These are phyloP conservation scores for Neuroscelio doddi DNA, from an alignment of 2,888 invertebrate species.

Conservation along the genomic window DNA sequence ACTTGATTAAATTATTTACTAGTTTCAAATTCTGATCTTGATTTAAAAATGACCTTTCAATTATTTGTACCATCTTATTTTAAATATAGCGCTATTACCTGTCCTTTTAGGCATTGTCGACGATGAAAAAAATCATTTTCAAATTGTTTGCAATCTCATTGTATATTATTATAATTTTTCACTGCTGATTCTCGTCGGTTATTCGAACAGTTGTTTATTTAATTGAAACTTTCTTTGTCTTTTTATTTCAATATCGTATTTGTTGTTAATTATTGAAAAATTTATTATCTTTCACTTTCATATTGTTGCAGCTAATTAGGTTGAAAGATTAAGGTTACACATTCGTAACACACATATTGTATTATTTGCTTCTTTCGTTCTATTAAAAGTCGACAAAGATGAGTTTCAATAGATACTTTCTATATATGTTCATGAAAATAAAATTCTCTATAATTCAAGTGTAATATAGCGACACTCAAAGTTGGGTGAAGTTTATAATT, in stretches of 20 bases:
- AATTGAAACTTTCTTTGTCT: conserved; percentile 1
- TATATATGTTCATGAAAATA: conserved; percentile 5
- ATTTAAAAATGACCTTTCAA: conserved; percentile 14
- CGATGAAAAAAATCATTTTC: conserved; percentile 10
- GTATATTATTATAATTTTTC: conserved; percentile 18
- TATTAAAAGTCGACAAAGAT: neutral
- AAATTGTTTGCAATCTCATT: conserved; percentile 42
- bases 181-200: conserved; percentile 30
- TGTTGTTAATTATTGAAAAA: no score
- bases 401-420: neutral
- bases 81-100: conserved; percentile 44
- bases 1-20: no score
- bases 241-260: neutral
- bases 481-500: conserved; percentile 7
- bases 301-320: no score
- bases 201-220: conserved; percentile 6
- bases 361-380: no score
- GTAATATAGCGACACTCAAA: neutral
- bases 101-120: conserved; percentile 55
- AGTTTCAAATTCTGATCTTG: no score
- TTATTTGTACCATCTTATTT: conserved; percentile 28
- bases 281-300: no score
- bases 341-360: no score
- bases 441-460: neutral
- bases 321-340: no score